phyloP scores from a whole-genome alignment of 1,140 invertebrate genomes.

The Goniozus legneri region DNA sequence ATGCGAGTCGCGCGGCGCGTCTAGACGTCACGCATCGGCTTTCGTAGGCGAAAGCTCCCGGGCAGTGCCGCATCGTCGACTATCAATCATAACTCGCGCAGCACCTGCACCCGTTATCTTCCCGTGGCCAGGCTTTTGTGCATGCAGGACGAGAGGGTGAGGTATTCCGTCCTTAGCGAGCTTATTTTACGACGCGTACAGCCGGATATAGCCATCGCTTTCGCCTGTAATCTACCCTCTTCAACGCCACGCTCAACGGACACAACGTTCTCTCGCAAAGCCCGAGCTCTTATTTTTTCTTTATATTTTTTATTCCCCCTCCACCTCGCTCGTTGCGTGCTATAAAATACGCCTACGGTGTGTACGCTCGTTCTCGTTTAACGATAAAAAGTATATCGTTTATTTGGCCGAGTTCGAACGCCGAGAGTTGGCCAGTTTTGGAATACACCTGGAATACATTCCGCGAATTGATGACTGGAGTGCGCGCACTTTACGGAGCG shows the following conservation, averaged over 20 bases:
- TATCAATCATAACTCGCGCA: neutral
- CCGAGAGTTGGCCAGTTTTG: too few relatives aligned
- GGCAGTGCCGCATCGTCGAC: neutral
- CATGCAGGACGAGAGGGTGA: constrained; percentile 2
- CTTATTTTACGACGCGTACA: constrained; percentile 10
- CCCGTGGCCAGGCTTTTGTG: neutral
- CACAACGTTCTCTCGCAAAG: neutral
- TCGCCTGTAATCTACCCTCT: constrained; percentile 6
- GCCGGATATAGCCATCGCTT: constrained; percentile 8
- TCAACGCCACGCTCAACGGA: constrained; percentile 1
- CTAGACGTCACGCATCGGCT: neutral
- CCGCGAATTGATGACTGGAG: too few relatives aligned
- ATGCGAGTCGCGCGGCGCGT: neutral
- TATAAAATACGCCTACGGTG: too few relatives aligned
- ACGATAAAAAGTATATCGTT: too few relatives aligned
- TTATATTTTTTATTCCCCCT: too few relatives aligned
- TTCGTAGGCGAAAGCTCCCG: too few relatives aligned
- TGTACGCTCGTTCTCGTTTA: too few relatives aligned
- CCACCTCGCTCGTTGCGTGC: too few relatives aligned
- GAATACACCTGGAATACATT: too few relatives aligned
- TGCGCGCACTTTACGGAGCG: too few relatives aligned
- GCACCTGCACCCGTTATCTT: neutral
- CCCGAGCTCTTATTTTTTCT: neutral
- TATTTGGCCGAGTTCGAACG: too few relatives aligned
- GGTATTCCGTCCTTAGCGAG: constrained; percentile 6